A percentile compares a stretch with the other conserved stretches of the same genome.
phyloP scores from a whole-genome alignment of 2,113 vertebrate species.

The Dunckerocampus dactyliophorus region DNA sequence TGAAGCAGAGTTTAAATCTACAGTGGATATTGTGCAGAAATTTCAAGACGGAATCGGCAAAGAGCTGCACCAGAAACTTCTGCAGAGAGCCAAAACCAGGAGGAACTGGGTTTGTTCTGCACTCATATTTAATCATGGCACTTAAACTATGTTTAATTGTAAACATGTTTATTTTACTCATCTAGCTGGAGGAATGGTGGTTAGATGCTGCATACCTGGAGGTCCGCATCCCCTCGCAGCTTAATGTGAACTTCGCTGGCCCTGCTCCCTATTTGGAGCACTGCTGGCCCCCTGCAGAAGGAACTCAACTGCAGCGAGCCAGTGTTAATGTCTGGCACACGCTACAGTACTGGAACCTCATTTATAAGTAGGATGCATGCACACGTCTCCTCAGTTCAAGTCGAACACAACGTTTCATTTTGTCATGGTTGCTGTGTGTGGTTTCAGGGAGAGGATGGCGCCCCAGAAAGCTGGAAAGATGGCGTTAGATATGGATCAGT shows the following conservation, averaged over 20 bases:
- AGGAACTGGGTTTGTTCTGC: conserved; percentile 84
- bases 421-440: conserved; percentile 14
- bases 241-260: conserved; percentile 87
- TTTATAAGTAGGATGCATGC: conserved; percentile 77
- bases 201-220: conserved; percentile 87
- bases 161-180: background rate
- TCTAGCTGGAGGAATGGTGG: conserved; percentile 97
- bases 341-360: conserved; percentile 87
- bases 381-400: background rate
- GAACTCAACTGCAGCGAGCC: conserved; percentile 82
- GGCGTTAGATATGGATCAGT: conserved; percentile 89
- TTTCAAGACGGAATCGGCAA: conserved; percentile 84
- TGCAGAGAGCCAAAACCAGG: conserved; percentile 82
- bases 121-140: background rate
- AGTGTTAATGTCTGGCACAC: conserved; percentile 79
- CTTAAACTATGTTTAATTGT: background rate
- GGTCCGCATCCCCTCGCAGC: conserved; percentile 83
- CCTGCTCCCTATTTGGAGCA: conserved; percentile 81
- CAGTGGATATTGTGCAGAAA: conserved; percentile 75
- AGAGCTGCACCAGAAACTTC: conserved; percentile 84
- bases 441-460: conserved; percentile 80
- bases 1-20: conserved; percentile 80
- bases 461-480: conserved; percentile 76
- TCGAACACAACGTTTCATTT: background rate
- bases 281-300: conserved; percentile 85